phyloP scores from a whole-genome alignment of 2,888 invertebrate genomes.

The Apodemia hepburni region DNA sequence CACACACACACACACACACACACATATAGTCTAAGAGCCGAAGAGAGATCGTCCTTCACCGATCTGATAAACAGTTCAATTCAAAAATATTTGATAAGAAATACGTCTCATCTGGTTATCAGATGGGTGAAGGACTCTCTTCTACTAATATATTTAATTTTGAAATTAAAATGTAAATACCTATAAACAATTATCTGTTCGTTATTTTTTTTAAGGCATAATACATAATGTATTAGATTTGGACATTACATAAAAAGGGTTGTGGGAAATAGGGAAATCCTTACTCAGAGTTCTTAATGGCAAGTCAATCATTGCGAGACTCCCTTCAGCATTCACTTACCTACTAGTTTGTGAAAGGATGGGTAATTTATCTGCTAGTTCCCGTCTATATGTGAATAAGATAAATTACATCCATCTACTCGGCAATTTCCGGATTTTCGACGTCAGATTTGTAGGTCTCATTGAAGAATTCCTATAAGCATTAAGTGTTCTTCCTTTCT shows the following conservation, averaged over 20 bases:
- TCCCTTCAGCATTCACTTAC: constrained; percentile 33
- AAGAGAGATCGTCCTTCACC: too few species aligned
- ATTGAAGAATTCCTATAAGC: not conserved
- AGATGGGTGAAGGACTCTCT: too few species aligned
- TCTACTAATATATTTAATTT: too few species aligned
- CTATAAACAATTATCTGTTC: too few species aligned
- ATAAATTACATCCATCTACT: constrained; percentile 44
- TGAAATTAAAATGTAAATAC: not conserved
- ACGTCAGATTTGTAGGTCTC: not conserved
- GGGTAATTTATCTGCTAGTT: constrained; percentile 38
- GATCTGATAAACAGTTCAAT: too few species aligned
- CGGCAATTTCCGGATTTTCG: not conserved
- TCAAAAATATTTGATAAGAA: too few species aligned
- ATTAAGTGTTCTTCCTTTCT: not conserved
- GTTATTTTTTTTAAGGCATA: not conserved
- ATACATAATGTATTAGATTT: constrained; percentile 3
- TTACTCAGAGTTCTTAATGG: constrained; percentile 38
- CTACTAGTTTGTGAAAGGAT: constrained; percentile 38
- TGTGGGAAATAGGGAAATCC: constrained; percentile 25
- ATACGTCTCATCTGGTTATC: too few species aligned
- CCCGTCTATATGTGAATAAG: constrained; percentile 42
- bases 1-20: too few species aligned
- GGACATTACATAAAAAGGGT: constrained; percentile 31
- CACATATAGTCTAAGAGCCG: too few species aligned
- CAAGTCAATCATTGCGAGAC: constrained; percentile 36